Evolutionary conservation across 2,797 vertebrate genomes (phyloP).

Genomic region (Sylvia borin): DNA sequence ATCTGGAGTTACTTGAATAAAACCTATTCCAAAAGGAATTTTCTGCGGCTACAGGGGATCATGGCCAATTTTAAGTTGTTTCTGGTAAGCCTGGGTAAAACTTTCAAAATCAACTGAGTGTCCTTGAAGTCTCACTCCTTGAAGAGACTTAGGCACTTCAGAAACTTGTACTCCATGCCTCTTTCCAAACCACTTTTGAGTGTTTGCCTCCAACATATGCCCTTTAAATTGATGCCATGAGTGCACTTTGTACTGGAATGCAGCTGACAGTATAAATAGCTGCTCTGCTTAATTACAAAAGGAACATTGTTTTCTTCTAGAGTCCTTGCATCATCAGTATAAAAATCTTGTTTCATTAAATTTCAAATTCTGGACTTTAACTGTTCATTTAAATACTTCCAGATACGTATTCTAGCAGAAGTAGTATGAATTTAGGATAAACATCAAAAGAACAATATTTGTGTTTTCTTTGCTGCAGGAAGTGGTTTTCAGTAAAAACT

Average conservation of each 20-base stretch:
- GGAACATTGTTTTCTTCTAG: background rate
- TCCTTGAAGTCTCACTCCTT: constrained; percentile 21
- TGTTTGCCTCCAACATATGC: constrained; percentile 19
- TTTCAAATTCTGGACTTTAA: background rate
- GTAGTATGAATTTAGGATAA: background rate
- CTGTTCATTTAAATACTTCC: background rate
- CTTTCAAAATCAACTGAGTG: background rate
- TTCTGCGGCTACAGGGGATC: background rate
- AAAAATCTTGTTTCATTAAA: background rate
- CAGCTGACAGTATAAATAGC: constrained; percentile 20
- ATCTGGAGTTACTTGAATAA: background rate
- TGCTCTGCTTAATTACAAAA: constrained; percentile 42
- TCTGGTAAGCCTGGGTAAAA: constrained; percentile 1
- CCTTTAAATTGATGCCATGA: constrained; percentile 54
- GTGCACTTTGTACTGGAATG: constrained; percentile 38
- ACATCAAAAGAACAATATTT: background rate
- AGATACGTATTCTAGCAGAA: background rate
- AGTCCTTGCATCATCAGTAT: background rate
- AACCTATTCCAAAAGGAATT: background rate
- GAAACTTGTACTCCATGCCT: background rate
- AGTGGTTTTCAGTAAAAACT: background rate
- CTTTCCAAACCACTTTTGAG: constrained; percentile 15
- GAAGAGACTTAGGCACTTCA: background rate
- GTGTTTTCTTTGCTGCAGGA: background rate
- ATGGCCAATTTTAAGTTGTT: background rate